phyloP scores from a whole-genome alignment of 2,797 vertebrate species.

The Lepilemur septentrionalis region DNA sequence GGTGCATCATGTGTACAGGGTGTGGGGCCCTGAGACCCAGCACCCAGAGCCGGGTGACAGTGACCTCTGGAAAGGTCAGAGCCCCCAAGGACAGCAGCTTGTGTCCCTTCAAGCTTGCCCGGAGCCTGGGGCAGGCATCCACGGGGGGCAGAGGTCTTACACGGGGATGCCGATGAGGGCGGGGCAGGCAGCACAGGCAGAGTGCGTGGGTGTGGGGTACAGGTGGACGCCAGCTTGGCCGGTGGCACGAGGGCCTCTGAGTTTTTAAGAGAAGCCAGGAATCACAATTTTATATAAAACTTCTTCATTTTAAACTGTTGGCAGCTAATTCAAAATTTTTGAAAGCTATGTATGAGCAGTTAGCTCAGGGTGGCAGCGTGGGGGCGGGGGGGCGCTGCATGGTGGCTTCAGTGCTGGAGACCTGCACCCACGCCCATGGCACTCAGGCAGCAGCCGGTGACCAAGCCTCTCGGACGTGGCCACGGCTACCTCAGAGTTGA shows the following conservation, averaged over 20 bases:
- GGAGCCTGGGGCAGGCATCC: not conserved
- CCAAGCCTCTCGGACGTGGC: not conserved
- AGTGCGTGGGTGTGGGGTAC: not conserved
- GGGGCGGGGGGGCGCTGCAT: too few relatives aligned
- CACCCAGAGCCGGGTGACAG: not conserved
- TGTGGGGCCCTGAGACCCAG: too few relatives aligned
- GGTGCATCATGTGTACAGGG: accelerated
- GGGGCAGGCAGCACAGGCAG: accelerated
- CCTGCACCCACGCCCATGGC: accelerated
- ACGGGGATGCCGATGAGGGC: accelerated
- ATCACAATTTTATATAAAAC: slow-evolving; percentile 36
- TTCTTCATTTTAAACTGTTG: slow-evolving; percentile 47
- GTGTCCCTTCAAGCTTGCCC: not conserved
- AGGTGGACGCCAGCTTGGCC: not conserved
- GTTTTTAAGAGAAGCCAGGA: not conserved
- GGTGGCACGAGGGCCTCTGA: not conserved
- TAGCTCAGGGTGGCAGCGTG: not conserved
- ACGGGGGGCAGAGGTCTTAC: too few relatives aligned
- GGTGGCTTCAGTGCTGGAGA: not conserved
- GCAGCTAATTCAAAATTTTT: not conserved
- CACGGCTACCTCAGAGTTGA: not conserved
- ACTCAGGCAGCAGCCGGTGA: not conserved
- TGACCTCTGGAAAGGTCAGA: accelerated
- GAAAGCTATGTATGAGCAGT: not conserved
- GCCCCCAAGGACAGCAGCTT: not conserved